These are phyloP conservation scores for Prorops nasuta DNA, from an alignment of 1,140 invertebrate species.

Conservation along the genomic window DNA sequence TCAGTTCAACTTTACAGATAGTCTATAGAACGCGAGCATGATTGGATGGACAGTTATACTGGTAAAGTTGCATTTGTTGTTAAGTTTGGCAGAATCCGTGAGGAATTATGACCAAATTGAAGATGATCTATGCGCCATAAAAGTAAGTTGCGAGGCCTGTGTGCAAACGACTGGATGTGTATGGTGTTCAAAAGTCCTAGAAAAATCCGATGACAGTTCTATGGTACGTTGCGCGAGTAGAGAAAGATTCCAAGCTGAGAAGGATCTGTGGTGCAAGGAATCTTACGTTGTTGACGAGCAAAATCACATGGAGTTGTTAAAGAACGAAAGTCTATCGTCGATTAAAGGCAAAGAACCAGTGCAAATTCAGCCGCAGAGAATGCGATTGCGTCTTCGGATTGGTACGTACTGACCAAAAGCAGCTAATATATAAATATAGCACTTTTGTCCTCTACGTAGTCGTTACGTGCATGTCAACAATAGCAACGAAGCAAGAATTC, in stretches of 20 bases:
- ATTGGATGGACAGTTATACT: no score
- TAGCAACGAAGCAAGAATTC: no score
- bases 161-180: conserved; percentile 33
- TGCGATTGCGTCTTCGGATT: conserved; percentile 27
- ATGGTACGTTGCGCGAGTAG: conserved; percentile 28
- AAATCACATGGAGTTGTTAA: conserved; percentile 10
- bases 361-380: conserved; percentile 37
- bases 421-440: no score
- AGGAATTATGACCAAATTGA: conserved; percentile 11
- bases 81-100: neutral
- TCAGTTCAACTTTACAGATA: no score
- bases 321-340: conserved; percentile 27
- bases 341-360: conserved; percentile 21
- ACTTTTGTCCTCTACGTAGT: no score
- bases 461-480: no score
- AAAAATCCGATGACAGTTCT: conserved; percentile 10
- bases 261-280: conserved; percentile 27
- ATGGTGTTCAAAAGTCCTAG: conserved; percentile 34
- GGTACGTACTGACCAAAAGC: conserved; percentile 22
- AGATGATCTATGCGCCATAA: conserved; percentile 32
- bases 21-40: no score
- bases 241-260: conserved; percentile 18
- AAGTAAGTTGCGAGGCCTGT: conserved; percentile 31
- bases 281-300: conserved; percentile 18
- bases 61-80: neutral